Conservation (phyloP, 1,140 invertebrate species). For the Drosophila bipectinata region DNA sequence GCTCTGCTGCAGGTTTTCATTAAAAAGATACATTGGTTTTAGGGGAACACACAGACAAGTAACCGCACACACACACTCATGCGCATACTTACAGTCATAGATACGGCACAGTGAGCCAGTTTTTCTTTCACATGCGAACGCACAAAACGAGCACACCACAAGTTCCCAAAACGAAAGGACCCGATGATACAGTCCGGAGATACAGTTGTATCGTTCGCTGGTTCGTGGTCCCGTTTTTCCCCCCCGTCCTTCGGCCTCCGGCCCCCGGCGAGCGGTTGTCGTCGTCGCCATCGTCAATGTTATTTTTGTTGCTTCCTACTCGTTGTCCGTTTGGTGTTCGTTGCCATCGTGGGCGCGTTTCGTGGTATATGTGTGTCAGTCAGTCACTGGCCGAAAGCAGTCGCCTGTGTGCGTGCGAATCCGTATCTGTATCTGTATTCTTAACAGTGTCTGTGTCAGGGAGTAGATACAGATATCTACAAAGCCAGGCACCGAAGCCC, state of each 20-base stretch:
- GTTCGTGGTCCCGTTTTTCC: conserved; percentile 5
- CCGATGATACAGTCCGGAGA: conserved; percentile 79
- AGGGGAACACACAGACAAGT: not conserved
- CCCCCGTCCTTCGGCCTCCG: not conserved
- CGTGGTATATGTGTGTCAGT: conserved; percentile 77
- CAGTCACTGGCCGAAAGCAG: conserved; percentile 63
- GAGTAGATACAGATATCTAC: conserved; percentile 69
- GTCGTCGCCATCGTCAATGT: conserved; percentile 68
- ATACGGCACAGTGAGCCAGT: conserved; percentile 58
- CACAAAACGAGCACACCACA: conserved; percentile 65
- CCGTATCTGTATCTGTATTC: conserved; percentile 27
- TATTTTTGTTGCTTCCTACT: conserved; percentile 78
- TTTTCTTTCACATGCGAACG: conserved; percentile 51
- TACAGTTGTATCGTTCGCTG: conserved; percentile 72
- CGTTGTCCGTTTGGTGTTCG: conserved; percentile 48
- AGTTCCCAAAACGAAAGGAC: conserved; percentile 55
- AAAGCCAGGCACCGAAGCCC: conserved; percentile 32
- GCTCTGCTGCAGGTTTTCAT: conserved; percentile 39
- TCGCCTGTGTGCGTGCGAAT: conserved; percentile 15
- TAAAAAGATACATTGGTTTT: conserved; percentile 43
- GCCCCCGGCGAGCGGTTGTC: conserved; percentile 10
- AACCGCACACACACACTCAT: conserved; percentile 19
- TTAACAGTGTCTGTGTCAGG: conserved; percentile 38
- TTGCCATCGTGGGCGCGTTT: conserved; percentile 32
- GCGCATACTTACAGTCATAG: conserved; percentile 30